phyloP scores from a whole-genome alignment of 2,888 invertebrate species.

The Chaitophorus viminalis region DNA sequence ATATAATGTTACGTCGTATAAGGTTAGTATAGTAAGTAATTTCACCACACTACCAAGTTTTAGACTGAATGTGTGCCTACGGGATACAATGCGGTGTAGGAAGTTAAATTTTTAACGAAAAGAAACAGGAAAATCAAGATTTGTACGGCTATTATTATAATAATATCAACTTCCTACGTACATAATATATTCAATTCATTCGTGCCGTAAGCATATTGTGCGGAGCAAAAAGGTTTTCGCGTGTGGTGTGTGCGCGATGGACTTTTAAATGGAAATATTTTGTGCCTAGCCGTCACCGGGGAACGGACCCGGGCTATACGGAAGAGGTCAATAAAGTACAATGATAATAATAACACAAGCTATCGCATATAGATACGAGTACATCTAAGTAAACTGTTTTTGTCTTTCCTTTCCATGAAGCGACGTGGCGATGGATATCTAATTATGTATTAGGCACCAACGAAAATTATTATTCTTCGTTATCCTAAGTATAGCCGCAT shows the following conservation, averaged over 20 bases:
- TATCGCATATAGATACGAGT: too few relatives aligned
- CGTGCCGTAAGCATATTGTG: too few relatives aligned
- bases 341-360: neutral
- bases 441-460: too few relatives aligned
- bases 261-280: neutral
- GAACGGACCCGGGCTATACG: neutral
- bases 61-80: neutral
- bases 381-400: too few relatives aligned
- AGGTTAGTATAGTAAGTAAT: too few relatives aligned
- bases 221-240: neutral
- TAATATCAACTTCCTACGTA: neutral
- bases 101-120: neutral
- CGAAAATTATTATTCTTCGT: too few relatives aligned
- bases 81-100: neutral
- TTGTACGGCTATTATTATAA: neutral
- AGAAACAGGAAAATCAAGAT: neutral
- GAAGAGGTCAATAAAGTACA: neutral
- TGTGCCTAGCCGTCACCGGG: neutral
- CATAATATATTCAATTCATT: neutral
- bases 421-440: too few relatives aligned
- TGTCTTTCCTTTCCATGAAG: too few relatives aligned
- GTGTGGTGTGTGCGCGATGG: neutral
- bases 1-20: too few relatives aligned
- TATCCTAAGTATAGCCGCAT: too few relatives aligned
- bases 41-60: too few relatives aligned